These are phyloP conservation scores for Acestrorhynchus altus DNA, from an alignment of 2,797 vertebrate genomes.

Conservation along the genomic window DNA sequence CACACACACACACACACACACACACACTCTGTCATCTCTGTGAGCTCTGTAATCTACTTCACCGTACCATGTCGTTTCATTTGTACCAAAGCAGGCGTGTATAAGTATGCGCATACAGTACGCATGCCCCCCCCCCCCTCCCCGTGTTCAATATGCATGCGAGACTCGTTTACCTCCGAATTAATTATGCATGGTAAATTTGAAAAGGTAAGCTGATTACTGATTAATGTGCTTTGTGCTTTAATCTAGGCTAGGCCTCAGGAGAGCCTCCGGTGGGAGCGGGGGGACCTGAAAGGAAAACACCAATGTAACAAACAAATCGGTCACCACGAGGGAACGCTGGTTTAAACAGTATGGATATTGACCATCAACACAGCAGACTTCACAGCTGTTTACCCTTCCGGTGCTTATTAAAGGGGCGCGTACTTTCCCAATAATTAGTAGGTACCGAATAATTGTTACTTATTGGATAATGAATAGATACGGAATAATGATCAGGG, in stretches of 20 bases:
- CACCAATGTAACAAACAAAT: background rate
- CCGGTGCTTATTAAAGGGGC: background rate
- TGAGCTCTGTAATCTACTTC: background rate
- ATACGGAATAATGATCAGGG: too few relatives aligned
- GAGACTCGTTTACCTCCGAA: constrained; percentile 46
- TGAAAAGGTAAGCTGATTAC: constrained; percentile 78
- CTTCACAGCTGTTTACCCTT: background rate
- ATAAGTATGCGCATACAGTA: background rate
- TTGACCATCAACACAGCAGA: background rate
- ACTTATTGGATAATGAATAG: too few relatives aligned
- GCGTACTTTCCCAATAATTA: too few relatives aligned
- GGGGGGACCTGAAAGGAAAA: background rate
- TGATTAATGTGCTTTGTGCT: constrained; percentile 78
- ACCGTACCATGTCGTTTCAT: background rate
- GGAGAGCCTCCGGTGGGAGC: constrained; percentile 51
- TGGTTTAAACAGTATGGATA: background rate
- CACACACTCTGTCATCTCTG: too few relatives aligned
- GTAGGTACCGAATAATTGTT: too few relatives aligned
- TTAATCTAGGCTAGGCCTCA: constrained; percentile 79
- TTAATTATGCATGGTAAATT: constrained; percentile 70
- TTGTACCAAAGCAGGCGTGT: background rate
- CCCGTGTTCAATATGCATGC: constrained; percentile 30
- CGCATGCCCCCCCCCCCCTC: too few relatives aligned
- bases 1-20: background rate
- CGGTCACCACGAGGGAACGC: background rate